These are phyloP conservation scores for Muscicapa adusta DNA, from an alignment of 2,113 vertebrate species.

Conservation along the genomic window DNA sequence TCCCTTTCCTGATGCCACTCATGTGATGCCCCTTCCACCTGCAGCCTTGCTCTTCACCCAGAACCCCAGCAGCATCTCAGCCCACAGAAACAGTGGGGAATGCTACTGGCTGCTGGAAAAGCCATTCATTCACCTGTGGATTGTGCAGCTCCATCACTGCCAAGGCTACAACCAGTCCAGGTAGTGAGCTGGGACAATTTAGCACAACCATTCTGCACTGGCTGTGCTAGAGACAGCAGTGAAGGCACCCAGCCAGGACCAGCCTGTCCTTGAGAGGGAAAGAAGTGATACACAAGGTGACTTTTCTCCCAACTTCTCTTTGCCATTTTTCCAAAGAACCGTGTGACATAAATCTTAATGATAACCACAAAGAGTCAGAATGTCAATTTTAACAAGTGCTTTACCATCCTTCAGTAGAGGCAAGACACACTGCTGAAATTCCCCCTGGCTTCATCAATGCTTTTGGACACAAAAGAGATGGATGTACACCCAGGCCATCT, in stretches of 20 bases:
- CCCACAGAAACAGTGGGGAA: neutral
- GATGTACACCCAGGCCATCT: neutral
- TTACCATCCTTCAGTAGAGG: neutral
- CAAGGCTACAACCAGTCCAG: neutral
- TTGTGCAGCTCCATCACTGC: neutral
- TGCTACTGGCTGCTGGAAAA: accelerated
- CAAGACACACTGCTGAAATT: neutral
- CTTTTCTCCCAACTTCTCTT: neutral
- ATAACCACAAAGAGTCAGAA: neutral
- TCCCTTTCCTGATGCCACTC: neutral
- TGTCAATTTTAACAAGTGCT: neutral
- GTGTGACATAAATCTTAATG: neutral
- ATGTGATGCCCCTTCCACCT: neutral
- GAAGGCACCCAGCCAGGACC: neutral
- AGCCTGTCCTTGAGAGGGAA: neutral
- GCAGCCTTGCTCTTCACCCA: neutral
- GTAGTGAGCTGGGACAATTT: accelerated
- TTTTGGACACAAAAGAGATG: neutral
- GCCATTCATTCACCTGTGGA: neutral
- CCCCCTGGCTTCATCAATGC: neutral
- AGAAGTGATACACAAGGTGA: neutral
- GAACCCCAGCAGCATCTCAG: neutral
- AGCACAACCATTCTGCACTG: neutral
- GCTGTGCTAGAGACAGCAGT: neutral
- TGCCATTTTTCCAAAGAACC: neutral